Evolutionary conservation across 2,797 vertebrate species (phyloP).

Genomic region (Lateolabrax maculatus): DNA sequence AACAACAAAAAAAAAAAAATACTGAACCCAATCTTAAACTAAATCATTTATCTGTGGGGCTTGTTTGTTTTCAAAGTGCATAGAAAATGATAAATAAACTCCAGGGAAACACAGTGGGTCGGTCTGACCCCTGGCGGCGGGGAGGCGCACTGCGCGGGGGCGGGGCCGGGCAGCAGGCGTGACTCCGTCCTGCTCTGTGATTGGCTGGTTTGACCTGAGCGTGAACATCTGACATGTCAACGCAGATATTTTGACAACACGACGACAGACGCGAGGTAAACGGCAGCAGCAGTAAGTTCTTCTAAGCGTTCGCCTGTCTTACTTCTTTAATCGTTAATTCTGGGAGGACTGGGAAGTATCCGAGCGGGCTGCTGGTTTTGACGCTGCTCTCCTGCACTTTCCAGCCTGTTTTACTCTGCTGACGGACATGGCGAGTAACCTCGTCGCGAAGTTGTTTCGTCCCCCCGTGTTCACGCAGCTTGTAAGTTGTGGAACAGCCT

Average conservation of each 20-base stretch:
- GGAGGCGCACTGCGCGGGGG: neutral
- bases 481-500: slow-evolving; percentile 68
- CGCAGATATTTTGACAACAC: neutral
- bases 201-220: slow-evolving; percentile 44
- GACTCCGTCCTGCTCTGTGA: slow-evolving; percentile 14
- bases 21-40: rapidly evolving
- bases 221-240: neutral
- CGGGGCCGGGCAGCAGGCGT: slow-evolving; percentile 37
- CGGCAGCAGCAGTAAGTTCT: neutral
- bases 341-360: neutral
- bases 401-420: neutral
- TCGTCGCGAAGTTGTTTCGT: slow-evolving; percentile 65
- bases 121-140: slow-evolving; percentile 34
- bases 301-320: neutral
- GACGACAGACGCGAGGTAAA: neutral
- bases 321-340: slow-evolving; percentile 23
- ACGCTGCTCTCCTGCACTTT: neutral
- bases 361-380: neutral
- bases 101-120: rapidly evolving
- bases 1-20: rapidly evolving
- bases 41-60: rapidly evolving
- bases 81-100: too few species aligned
- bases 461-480: slow-evolving; percentile 36
- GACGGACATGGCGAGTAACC: slow-evolving; percentile 68
- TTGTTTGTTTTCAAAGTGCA: neutral